Conservation (phyloP, 2,113 vertebrate genomes). For the Microcebus jonahi region DNA sequence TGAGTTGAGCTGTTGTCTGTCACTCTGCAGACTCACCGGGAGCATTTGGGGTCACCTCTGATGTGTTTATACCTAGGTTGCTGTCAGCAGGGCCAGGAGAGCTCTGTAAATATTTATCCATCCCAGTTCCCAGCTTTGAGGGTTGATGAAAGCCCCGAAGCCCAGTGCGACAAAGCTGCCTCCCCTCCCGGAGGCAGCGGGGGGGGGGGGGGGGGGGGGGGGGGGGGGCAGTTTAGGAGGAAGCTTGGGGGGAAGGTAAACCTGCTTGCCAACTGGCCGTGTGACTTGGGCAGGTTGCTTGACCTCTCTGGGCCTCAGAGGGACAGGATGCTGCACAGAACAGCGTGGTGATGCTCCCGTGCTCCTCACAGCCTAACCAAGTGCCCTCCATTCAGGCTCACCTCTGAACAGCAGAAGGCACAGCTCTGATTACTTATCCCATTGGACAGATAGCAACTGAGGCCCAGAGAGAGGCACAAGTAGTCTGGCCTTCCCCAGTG, state of each 20-base stretch:
- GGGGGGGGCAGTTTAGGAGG: neutral
- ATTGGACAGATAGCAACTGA: neutral
- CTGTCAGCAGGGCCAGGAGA: constrained; percentile 7
- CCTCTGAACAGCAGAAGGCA: neutral
- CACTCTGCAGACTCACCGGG: neutral
- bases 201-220: neutral
- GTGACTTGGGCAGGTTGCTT: neutral
- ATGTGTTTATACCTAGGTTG: constrained; percentile 50
- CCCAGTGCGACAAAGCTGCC: neutral
- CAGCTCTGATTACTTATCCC: neutral
- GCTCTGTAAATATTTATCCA: constrained; percentile 78
- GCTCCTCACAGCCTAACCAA: neutral
- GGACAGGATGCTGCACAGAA: neutral
- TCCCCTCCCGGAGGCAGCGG: neutral
- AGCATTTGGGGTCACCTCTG: constrained; percentile 53
- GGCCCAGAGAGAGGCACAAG: neutral
- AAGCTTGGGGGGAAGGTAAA: neutral
- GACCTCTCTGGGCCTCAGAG: constrained; percentile 24
- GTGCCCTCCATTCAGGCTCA: neutral
- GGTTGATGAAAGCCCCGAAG: neutral
- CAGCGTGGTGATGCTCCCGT: neutral
- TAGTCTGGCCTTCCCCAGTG: neutral
- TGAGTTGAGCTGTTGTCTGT: neutral
- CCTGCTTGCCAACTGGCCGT: neutral
- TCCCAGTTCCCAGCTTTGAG: constrained; percentile 29